Base-by-base conservation (phyloP, 2,888 invertebrate genomes). In the Abrostola tripartita region DNA sequence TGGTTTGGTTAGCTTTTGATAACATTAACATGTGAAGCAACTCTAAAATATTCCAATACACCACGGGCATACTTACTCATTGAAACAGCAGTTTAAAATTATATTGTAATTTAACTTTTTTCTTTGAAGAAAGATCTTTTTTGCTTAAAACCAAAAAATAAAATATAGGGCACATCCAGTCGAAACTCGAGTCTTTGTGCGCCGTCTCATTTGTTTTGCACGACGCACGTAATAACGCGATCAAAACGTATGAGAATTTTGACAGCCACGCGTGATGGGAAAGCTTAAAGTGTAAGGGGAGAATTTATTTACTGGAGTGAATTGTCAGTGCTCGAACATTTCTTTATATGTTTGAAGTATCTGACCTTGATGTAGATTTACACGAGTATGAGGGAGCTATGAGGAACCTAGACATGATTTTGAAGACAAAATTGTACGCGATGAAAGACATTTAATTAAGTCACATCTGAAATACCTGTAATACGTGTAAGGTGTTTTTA, bases 221-320 rank as follows among this genome's bases (percentile, higher is more conserved):
- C 87, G 88, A 85, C 88, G 87, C 89, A 88, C 88, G 89, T 92
- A 91, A 92, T 92, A 92, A 92, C 88, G 85, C 90, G 91, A 92
- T 92, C 92, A 92, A 91, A 90, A 90, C 91, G 91, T 92, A 92
- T 90, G 90, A 90, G 91, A 90, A 91, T 91, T 92, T 92, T 92
- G 92, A 92, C 91, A 87, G 86, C 66, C 80, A 80, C 71, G 89
- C 92, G 92, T 92, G 92, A 91, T 80, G 81, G 60, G 92, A 85
- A 90, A 88, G 82, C 88, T 87, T 86, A 87, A 90, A 86, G 61
- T 81, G 83, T 78, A 52, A 75, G 68, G 68, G 71, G 71, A 66
- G 81, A 85, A 84, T 85, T 84, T 83, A 82, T 85, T 84, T 70
- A 40, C 40, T 50, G 53, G 71, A 79, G 78, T 77, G 71, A 77